Base-by-base conservation (phyloP, 2,797 vertebrate genomes). In the Coregonus suidteri region DNA sequence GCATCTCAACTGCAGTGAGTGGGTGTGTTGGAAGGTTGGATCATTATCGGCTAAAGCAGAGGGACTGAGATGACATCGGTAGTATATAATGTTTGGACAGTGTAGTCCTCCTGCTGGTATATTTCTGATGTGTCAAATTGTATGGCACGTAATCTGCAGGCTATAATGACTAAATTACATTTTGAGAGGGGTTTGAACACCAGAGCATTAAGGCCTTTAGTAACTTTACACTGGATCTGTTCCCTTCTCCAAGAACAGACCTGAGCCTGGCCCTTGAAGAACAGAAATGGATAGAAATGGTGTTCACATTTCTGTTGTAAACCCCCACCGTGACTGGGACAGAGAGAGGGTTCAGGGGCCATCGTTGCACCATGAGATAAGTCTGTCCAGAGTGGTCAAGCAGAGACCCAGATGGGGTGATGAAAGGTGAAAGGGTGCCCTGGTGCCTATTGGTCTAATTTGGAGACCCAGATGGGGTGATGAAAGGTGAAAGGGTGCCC, bases 1-100 rank as follows among this genome's bases (percentile, higher is more conserved):
- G 41, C 7, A 2, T 82, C 75, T 76, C 11, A 62, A 75, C 76
- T 73, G 75, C 70, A 78, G 65, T 74, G 81, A 47, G 74, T 56
- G 35, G 64, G 79, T 25, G 62, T 53, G 14, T 76, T 76, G 79
- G 67, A 75, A 56, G 71, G 67, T 82, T 54, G 11, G 47, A 3
- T 15, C 37, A 30, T 30, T 16, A 16, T 56, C 31, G 0, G 18
- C 67, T 69, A 51, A 51, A 51, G 34, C 47, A 67, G 25, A 31
- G 25, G 59, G 62, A 65, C 18, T 67, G 30, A 52, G 25, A 51
- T 20, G n/a, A 51, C 72, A 30, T n/a, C 14, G 51, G 67, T 64
- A 25, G 35, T 64, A 52, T 6, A 20, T 18, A 4, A 59, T 18
- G 56, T 18, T n/a, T 59, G 4, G 5, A 1, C 54, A 59, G 5